Evolutionary conservation across 2,888 invertebrate species (phyloP).

Genomic region (Congeria kusceri): DNA sequence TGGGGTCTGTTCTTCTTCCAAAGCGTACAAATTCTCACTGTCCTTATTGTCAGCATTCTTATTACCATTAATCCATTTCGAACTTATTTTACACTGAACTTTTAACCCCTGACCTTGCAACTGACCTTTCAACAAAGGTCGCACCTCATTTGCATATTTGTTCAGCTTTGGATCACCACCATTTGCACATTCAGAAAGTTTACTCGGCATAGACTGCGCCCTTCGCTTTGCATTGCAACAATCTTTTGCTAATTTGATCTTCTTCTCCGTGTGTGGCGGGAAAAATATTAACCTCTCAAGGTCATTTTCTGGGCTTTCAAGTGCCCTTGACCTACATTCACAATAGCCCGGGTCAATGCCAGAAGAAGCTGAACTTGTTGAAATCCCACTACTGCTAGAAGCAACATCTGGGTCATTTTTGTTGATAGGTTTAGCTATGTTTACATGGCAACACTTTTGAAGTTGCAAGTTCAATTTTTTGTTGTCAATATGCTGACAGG

Average conservation of each 20-base stretch:
- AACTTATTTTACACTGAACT: slow-evolving; percentile 33
- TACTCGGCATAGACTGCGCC: slow-evolving; percentile 50
- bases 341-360: slow-evolving; percentile 75
- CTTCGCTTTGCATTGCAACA: slow-evolving; percentile 52
- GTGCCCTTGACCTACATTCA: slow-evolving; percentile 64
- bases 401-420: slow-evolving; percentile 57
- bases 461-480: not conserved
- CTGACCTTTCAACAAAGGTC: slow-evolving; percentile 59
- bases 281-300: slow-evolving; percentile 77
- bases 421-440: slow-evolving; percentile 18
- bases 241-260: slow-evolving; percentile 32
- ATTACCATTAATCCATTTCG: slow-evolving; percentile 43
- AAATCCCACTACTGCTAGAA: slow-evolving; percentile 76
- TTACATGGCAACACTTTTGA: slow-evolving; percentile 21
- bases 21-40: slow-evolving; percentile 71
- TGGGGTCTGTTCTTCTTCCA: slow-evolving; percentile 76
- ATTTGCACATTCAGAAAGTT: slow-evolving; percentile 48
- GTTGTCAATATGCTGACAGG: slow-evolving; percentile 44
- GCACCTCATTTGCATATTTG: slow-evolving; percentile 69
- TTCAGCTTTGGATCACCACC: slow-evolving; percentile 51
- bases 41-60: slow-evolving; percentile 39
- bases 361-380: slow-evolving; percentile 76
- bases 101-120: slow-evolving; percentile 20
- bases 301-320: slow-evolving; percentile 67
- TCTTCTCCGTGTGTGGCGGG: slow-evolving; percentile 77